Base-by-base conservation (phyloP, 2,888 invertebrate genomes). In the Margaritifera margaritifera region DNA sequence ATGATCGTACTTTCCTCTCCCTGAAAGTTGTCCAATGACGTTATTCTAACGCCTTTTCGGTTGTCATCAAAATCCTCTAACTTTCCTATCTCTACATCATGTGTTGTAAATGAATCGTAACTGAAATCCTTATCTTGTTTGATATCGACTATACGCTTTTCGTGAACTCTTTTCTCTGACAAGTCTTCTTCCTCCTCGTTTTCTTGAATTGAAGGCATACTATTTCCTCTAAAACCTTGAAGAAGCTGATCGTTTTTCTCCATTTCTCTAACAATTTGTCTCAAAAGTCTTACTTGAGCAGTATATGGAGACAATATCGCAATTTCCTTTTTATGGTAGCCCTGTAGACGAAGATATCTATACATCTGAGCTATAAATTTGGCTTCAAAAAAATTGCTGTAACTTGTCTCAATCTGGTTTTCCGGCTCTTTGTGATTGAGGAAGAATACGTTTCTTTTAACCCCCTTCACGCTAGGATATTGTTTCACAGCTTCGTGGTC, bases 361-460 rank as follows among this genome's bases (percentile, higher is more conserved):
- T 83, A 84, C 15, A 87, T 71, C 20, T 66, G 72, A 11, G 52
- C 61, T 53, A 72, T 62, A 24, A 64, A 63, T 27, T 62, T 19
- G 18, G 68, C 72, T 52, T 72, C 72, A 27, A 59, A 62, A 4
- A 53, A 42, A 54, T 72, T 72, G 42, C 31, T 62, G 56, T 66
- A 63, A 66, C 69, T 72, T 24, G 56, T 69, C 15, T 57, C 59
- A 11, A 42, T 50, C 20, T 42, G n/a, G 20, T 64, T 42, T 55
- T 72, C 72, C 1, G 22, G 22, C 18, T 53, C 52, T 2, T 22
- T 42, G 54, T 72, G 72, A 24, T 66, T 50, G 18, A 72, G 90
- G 87, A 96, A 95, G 88, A 92, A 95, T 66, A 96, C 75, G 86
- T 93, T 93, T 42, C 92, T 57, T 22, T 56, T 25, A 27, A 79